Evolutionary conservation across 2,113 vertebrate species (phyloP).

Genomic region (Struthidea cinerea): DNA sequence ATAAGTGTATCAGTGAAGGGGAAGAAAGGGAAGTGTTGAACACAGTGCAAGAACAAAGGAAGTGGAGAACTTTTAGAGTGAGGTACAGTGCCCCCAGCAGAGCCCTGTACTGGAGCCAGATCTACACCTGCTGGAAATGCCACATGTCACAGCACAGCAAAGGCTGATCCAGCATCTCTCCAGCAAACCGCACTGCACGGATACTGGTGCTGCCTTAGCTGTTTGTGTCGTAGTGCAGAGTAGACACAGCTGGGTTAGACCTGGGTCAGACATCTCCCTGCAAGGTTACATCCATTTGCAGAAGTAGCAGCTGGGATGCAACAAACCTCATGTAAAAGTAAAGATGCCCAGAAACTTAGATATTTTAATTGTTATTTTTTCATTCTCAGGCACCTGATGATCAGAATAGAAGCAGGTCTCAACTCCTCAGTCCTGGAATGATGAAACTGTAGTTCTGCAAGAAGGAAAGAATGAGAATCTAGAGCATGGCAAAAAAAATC

Average conservation of each 20-base stretch:
- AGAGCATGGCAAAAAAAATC: not conserved
- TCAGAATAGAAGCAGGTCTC: not conserved
- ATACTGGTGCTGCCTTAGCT: not conserved
- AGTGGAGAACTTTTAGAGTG: not conserved
- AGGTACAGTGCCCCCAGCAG: not conserved
- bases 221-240: fast-evolving
- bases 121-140: not conserved
- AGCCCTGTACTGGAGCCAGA: not conserved
- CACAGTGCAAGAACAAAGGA: not conserved
- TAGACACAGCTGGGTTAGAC: not conserved
- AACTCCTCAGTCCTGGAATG: not conserved
- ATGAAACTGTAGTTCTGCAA: not conserved
- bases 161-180: not conserved
- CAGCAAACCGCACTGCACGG: not conserved
- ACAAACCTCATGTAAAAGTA: not conserved
- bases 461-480: not conserved
- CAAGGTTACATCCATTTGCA: not conserved
- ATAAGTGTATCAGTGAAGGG: fast-evolving
- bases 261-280: not conserved
- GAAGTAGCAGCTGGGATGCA: not conserved
- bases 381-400: not conserved
- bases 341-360: not conserved
- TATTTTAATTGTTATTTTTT: not conserved
- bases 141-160: fast-evolving
- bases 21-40: not conserved